Evolutionary conservation across 2,113 vertebrate genomes (phyloP).

Genomic region (Vulpes vulpes): DNA sequence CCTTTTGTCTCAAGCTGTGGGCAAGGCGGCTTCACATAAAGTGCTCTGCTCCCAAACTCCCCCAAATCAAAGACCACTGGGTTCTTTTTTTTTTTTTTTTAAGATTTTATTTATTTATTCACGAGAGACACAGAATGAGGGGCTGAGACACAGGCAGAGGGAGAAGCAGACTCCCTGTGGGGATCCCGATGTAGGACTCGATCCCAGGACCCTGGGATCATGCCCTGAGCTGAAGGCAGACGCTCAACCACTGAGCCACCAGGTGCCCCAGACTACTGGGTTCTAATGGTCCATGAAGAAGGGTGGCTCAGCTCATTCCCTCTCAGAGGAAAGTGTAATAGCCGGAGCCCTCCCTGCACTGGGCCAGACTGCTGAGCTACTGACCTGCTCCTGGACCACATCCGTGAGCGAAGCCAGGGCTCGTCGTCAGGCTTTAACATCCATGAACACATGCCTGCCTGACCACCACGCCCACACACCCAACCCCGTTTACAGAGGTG

Average conservation of each 20-base stretch:
- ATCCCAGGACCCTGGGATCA: no score
- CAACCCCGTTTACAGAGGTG: not conserved
- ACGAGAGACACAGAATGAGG: no score
- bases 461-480: not conserved
- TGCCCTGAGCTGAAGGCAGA: no score
- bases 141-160: no score
- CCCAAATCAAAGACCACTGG: not conserved
- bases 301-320: accelerated
- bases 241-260: no score
- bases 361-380: not conserved
- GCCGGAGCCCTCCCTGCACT: accelerated
- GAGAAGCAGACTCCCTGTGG: no score
- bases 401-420: slow-evolving; percentile 73
- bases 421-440: not conserved
- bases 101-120: no score
- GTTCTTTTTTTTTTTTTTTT: no score
- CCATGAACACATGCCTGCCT: not conserved
- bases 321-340: not conserved
- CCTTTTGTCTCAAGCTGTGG: not conserved
- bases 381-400: slow-evolving; percentile 89
- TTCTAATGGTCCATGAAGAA: not conserved
- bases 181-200: no score
- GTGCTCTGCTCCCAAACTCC: not conserved
- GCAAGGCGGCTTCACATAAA: not conserved
- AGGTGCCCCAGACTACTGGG: not conserved